Evolutionary conservation across 2,113 vertebrate genomes (phyloP).

Genomic region (Anoura caudifer): DNA sequence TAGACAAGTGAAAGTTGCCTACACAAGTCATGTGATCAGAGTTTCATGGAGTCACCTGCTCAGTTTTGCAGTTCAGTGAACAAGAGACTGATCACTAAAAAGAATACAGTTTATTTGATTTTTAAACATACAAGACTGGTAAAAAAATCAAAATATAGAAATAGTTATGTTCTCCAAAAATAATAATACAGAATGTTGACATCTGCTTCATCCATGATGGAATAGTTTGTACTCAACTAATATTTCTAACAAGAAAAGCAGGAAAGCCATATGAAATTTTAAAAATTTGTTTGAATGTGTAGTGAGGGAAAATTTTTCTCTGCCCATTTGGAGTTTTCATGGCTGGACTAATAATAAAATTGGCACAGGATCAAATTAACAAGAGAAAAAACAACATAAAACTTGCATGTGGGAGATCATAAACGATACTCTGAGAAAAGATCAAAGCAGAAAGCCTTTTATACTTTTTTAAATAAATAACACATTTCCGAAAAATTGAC

Average conservation of each 20-base stretch:
- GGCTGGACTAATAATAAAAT: background rate
- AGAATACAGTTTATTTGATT: background rate
- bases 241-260: background rate
- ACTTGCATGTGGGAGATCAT: background rate
- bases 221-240: background rate
- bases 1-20: background rate
- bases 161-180: background rate
- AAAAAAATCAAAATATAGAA: background rate
- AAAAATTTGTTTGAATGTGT: background rate
- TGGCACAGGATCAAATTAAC: background rate
- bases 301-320: background rate
- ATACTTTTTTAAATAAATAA: background rate
- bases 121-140: background rate
- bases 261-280: background rate
- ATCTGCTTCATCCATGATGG: background rate
- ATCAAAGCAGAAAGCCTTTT: background rate
- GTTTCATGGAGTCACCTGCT: background rate
- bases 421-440: background rate
- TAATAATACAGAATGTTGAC: background rate
- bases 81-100: background rate
- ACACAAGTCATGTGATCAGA: background rate
- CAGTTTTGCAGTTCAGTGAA: background rate
- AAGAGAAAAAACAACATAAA: background rate
- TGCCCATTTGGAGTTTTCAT: background rate
- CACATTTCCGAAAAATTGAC: background rate